Evolutionary conservation across 2,888 invertebrate genomes (phyloP).

Genomic region (Anagyrus pseudococci): DNA sequence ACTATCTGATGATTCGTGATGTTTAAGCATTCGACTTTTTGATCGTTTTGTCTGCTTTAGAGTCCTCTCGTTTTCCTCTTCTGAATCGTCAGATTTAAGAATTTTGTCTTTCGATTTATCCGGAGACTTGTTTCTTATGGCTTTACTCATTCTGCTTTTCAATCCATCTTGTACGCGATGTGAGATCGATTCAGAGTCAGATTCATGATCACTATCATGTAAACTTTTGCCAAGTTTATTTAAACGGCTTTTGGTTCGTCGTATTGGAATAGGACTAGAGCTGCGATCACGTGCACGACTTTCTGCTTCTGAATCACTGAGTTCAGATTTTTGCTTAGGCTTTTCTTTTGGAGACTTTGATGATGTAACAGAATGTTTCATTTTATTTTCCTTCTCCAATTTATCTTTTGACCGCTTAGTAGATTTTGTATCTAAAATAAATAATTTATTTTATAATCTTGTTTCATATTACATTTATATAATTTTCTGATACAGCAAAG

Average conservation of each 20-base stretch:
- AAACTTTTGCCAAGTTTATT: background rate
- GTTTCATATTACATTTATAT: background rate
- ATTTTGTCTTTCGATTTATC: too few species aligned
- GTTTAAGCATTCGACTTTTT: background rate
- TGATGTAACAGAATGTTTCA: background rate
- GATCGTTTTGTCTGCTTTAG: background rate
- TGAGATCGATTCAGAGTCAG: constrained; percentile 3
- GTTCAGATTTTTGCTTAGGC: background rate
- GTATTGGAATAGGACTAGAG: background rate
- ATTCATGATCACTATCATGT: constrained; percentile 9
- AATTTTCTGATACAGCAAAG: too few species aligned
- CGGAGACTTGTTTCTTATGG: background rate
- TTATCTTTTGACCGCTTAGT: background rate
- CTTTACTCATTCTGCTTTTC: too few species aligned
- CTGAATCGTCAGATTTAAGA: too few species aligned
- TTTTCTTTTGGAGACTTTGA: background rate
- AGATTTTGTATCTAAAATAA: background rate
- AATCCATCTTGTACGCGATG: background rate
- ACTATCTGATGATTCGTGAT: background rate
- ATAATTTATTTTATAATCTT: background rate
- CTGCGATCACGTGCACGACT: background rate
- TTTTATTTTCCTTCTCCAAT: background rate
- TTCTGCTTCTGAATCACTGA: background rate
- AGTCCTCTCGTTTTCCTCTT: too few species aligned
- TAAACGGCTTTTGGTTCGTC: constrained; percentile 18